These are phyloP conservation scores for Tenthredo mesomela DNA, from an alignment of 2,888 invertebrate species.

Conservation along the genomic window DNA sequence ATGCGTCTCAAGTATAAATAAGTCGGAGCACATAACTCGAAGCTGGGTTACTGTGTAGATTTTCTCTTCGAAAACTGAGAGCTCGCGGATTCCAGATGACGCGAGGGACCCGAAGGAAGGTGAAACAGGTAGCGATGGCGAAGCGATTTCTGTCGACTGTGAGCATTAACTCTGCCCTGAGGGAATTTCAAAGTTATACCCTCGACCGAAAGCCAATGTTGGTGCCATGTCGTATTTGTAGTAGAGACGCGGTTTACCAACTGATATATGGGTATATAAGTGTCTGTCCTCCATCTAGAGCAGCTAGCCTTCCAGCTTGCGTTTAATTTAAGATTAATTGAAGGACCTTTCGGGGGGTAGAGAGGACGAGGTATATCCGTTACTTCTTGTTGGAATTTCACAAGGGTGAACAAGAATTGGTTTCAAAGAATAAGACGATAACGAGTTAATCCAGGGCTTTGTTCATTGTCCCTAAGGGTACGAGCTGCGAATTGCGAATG, in stretches of 20 bases:
- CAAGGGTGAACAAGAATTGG: slow-evolving; percentile 17
- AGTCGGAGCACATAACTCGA: not conserved
- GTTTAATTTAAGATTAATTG: slow-evolving; percentile 32
- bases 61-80: slow-evolving; percentile 16
- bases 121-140: slow-evolving; percentile 40
- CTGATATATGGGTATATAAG: not conserved
- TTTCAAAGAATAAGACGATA: not conserved
- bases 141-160: slow-evolving; percentile 42
- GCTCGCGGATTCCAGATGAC: not conserved
- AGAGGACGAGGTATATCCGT: not conserved
- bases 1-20: not conserved
- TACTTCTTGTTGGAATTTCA: slow-evolving; percentile 6
- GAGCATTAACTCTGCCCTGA: slow-evolving; percentile 32
- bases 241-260: slow-evolving; percentile 17
- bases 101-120: not conserved
- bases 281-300: not conserved
- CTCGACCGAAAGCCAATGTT: slow-evolving; percentile 42
- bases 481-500: slow-evolving; percentile 4
- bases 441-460: slow-evolving; percentile 38
- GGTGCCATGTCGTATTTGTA: slow-evolving; percentile 23
- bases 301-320: not conserved
- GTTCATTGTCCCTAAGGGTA: not conserved
- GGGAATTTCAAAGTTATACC: slow-evolving; percentile 44
- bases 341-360: not conserved
- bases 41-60: not conserved